A percentile compares a stretch with the other conserved stretches of the same genome.
Conservation (phyloP, 2,888 invertebrate species). For the Poecilobothrus nobilitatus region DNA sequence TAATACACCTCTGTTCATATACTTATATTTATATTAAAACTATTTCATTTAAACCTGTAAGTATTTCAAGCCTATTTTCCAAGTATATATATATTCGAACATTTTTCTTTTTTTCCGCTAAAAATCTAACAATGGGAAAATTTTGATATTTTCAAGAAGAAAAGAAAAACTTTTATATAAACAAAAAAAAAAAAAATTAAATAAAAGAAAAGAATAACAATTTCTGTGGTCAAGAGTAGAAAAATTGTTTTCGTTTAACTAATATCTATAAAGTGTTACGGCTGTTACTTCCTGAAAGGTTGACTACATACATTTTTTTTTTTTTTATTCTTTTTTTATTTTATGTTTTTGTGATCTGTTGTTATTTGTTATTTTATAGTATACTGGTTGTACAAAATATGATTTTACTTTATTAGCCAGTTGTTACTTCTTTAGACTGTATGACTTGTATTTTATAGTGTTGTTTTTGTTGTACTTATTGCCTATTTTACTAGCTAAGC, state of each 20-base stretch:
- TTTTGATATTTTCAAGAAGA: background rate
- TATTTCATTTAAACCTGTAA: no score
- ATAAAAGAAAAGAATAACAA: background rate
- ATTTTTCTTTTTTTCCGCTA: background rate
- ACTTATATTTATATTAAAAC: no score
- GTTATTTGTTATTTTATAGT: no score
- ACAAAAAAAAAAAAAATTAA: no score
- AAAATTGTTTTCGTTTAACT: background rate
- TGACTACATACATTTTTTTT: background rate
- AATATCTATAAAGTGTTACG: background rate
- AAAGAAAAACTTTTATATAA: no score
- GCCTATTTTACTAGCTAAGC: background rate
- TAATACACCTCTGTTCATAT: no score
- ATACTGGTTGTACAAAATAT: background rate
- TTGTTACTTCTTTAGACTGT: no score
- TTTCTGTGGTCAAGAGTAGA: background rate
- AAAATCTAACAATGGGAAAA: constrained; percentile 3
- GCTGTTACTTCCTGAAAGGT: constrained; percentile 1
- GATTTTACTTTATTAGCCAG: background rate
- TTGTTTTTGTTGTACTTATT: background rate
- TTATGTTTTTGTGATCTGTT: no score
- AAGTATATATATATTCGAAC: no score
- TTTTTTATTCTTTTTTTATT: background rate
- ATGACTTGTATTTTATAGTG: no score
- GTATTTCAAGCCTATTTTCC: no score